Evolutionary conservation across 2,888 invertebrate species (phyloP), one percentile per base, ranked within the genome.

Genomic region (Caenorhabditis auriculariae): DNA sequence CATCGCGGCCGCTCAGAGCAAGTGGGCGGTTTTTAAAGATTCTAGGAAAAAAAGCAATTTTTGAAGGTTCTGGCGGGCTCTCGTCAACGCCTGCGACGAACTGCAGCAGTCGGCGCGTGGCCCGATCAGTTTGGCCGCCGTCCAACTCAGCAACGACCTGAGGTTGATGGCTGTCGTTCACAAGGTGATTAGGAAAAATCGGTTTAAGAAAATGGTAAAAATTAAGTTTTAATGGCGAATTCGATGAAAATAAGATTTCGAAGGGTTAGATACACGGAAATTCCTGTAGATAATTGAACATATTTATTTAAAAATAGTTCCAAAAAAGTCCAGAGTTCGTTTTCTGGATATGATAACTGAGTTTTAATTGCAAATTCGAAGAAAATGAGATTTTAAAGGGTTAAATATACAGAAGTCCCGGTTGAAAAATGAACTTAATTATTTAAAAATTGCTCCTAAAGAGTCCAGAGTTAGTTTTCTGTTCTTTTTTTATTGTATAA

Each of bases 61-160:
- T 54, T 59, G 26, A 43, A 60, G 60, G 5, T 61, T 62, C 47
- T 62, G 62, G 62, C 58, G 62, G 62, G 43, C 62, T 26, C 54
- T 62, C 9, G 49, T 62, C 9, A 44, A 54, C 1, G 62, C 62
- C 1, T 62, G 62, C 26, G 62, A 62, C 47, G 62, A 62, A 21
- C 49, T 62, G 2, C 57, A 62, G 28, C 54, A 54, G 28, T 54
- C 62, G 17, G 62, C 62, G 27, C 44, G 56, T 5, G 62, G 62
- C 9, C 35, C 39, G 7, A 54, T 62, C 35, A 19, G 48, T 1
- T 45, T 62, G 9, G 46, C 57, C 12, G 50, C 62, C 35, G 35
- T 32, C 35, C 9, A 58, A 38, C 19, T 63, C 4, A 26, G 23
- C 6, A 48, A 45, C n/a, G 63, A 58, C 35, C 32, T 58, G 2